Conservation (phyloP, 1,140 invertebrate genomes). For the Samia ricini region DNA sequence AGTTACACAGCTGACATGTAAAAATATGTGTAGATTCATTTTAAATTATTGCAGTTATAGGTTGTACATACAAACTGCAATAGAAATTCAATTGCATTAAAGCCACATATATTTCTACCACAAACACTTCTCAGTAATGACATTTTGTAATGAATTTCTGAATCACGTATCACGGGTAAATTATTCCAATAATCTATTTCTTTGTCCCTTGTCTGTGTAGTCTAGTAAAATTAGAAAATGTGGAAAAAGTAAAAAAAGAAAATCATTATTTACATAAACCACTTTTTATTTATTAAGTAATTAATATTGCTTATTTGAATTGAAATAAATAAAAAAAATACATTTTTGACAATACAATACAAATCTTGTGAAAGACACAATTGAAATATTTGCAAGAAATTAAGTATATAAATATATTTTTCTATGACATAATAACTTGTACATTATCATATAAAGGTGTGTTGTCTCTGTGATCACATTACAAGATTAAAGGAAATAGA, state of each 20-base stretch:
- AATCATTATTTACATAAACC: constrained; percentile 33
- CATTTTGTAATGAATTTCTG: too few relatives aligned
- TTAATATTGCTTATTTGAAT: constrained; percentile 73
- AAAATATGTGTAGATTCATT: too few relatives aligned
- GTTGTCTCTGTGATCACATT: constrained; percentile 38
- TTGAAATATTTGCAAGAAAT: constrained; percentile 48
- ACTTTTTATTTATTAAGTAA: constrained; percentile 66
- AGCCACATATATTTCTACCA: too few relatives aligned
- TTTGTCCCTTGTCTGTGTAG: too few relatives aligned
- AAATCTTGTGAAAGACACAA: constrained; percentile 54
- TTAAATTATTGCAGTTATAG: too few relatives aligned
- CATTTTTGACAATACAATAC: too few relatives aligned
- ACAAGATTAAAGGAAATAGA: constrained; percentile 13
- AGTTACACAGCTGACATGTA: neutral
- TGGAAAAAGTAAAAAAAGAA: neutral
- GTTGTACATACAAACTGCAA: too few relatives aligned
- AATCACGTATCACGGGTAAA: too few relatives aligned
- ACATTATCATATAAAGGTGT: constrained; percentile 14
- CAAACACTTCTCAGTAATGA: too few relatives aligned
- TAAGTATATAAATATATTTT: constrained; percentile 36
- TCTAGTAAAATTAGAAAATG: too few relatives aligned
- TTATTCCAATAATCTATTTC: too few relatives aligned
- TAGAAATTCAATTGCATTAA: too few relatives aligned
- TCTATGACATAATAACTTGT: constrained; percentile 26
- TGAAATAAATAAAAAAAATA: constrained; percentile 68